Base-by-base conservation (phyloP, 92 coral and sea anemone genomes). In the Palythoa grandiflora region DNA sequence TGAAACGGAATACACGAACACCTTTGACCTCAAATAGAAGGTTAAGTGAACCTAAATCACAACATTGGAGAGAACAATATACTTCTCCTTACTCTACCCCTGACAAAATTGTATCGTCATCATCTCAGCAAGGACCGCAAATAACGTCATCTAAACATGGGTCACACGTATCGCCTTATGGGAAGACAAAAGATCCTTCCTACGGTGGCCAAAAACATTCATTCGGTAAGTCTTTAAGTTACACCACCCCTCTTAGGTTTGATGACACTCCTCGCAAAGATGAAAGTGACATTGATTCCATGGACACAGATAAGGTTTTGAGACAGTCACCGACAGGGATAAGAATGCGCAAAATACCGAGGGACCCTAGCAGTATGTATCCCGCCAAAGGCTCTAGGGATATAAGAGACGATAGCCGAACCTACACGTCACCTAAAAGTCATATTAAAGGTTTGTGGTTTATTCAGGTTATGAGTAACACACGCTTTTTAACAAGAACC, bases 281-380 rank as follows among this genome's bases (percentile, higher is more conserved):
- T 8, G 95, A 94, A 36, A 86, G 89, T 68, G 96, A 96, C 61
- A 88, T 84, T 19, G 99, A 97, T 72, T 92, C 99, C 9, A 87
- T 91, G 71, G 96, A 95, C 81, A 97, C 99, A 16, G 99, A 95
- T 78, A 92, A 93, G 79, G 94, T 92, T 36, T 92, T 97, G 95
- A 90, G 97, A 28, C 92, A 93, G 86, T 95, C 98, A 38, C 99
- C 99, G 2, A 97, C 99, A 44, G 99, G 99, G 13, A 94, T 97
- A 70, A 91, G 89, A 83, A 97, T 97, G 98, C 94, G 88, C 60
- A 97, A 94, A 73, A 91, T 91, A 72, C 92, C 90, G 50, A 90
- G 98, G 66, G 98, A 93, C 48, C 96, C 96, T n/a, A 88, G 90
- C 54, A 91, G 93, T 3, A 95, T 95, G 96, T 91, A 95, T 60